These are phyloP conservation scores for Rhimphoctona megacephalus DNA, from an alignment of 2,888 invertebrate genomes.

Conservation along the genomic window DNA sequence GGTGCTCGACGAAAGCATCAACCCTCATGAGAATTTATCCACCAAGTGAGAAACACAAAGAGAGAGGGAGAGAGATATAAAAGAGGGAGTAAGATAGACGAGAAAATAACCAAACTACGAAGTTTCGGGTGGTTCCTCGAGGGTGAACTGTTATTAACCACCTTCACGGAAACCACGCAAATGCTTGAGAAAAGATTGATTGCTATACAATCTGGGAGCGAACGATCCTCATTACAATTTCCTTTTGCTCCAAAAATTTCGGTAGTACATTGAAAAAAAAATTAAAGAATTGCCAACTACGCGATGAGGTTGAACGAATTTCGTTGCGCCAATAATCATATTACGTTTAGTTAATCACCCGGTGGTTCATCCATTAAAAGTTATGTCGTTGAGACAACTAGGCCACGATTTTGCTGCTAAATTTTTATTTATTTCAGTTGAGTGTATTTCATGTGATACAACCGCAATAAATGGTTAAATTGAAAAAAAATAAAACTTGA, in stretches of 20 bases:
- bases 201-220: neutral
- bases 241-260: neutral
- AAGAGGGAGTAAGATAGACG: constrained; percentile 35
- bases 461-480: too few species aligned
- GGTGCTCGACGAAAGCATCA: constrained; percentile 60
- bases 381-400: too few species aligned
- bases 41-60: constrained; percentile 42
- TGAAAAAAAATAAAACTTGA: too few species aligned
- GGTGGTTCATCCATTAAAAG: too few species aligned
- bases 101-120: constrained; percentile 38
- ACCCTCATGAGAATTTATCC: constrained; percentile 57
- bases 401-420: too few species aligned
- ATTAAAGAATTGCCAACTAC: too few species aligned
- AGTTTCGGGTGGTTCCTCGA: constrained; percentile 49
- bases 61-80: constrained; percentile 8
- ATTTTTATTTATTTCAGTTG: too few species aligned
- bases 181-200: constrained; percentile 33
- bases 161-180: constrained; percentile 57
- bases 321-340: too few species aligned
- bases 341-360: too few species aligned
- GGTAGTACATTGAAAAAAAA: neutral
- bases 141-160: constrained; percentile 65
- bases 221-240: constrained; percentile 26
- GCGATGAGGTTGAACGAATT: too few species aligned
- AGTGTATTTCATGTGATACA: too few species aligned